Base-by-base conservation (phyloP, 1,140 invertebrate species). In the Rhagoletis zephyria region DNA sequence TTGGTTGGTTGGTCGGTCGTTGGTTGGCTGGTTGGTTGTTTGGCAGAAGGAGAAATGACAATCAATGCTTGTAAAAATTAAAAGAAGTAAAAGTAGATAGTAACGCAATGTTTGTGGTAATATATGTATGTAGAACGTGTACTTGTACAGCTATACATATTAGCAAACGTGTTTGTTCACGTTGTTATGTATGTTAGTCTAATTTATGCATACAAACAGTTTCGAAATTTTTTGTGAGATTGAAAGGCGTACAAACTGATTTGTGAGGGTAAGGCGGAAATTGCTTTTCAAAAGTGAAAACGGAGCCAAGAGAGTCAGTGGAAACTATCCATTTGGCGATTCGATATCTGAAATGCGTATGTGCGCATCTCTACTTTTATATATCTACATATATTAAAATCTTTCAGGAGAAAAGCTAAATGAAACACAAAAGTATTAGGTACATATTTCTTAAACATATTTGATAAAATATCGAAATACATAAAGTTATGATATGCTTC, bases 181-280 rank as follows among this genome's bases (percentile, higher is more conserved):
- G 1, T 74, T 1, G 2, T 1, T 48, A 45, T n/a, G 16, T 74
- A 12, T 70, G 12, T 70, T 0, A 12, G 10, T 70, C 65, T 40
- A 40, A 30, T 67, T 67, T 67, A 40, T 42, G 42, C 12, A 81
- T 30, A 56, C 12, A 45, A 56, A 56, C 19, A 51, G 48, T 81
- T 81, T 81, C 48, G 48, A 14, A 56, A 81, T 19, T n/a, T 56
- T 77, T 30, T 7, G 74, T 14, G 4, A 81, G 74, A 81, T 81
- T 81, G 74, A 81, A 81, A 56, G 45, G 74, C 74, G 42, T 81
- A 81, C 51, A 56, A 81, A 81, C 56, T 48, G 74, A 81, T 81
- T 81, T 81, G 45, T 48, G 40, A 14, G 70, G 42, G n/a, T 30
- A 51, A 81, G n/a, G 48, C 48, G 19, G 56, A 81, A 81, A 30